Evolutionary conservation across 2,888 invertebrate species (phyloP), one percentile per base, ranked within the genome.

Genomic region (Andrena flavipes): DNA sequence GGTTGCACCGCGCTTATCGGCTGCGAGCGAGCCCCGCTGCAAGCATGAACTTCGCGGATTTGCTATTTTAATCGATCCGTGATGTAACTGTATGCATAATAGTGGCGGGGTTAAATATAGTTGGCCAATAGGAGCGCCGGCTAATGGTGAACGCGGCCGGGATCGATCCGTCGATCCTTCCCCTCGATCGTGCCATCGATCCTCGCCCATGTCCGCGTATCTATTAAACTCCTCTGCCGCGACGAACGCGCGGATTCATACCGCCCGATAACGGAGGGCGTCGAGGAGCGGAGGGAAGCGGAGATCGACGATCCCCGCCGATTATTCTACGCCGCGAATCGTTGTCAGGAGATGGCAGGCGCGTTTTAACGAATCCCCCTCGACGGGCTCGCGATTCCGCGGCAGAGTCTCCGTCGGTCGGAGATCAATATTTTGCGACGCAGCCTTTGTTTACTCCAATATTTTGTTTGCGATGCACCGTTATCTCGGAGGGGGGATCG

Each of bases 51-150:
- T 76, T 80, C 81, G 82, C 70, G 79, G 82, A 82, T 86, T 86
- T 79, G 82, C 88, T 88, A 88, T 88, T 88, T 88, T 86, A 85
- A 86, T 85, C 87, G 79, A 56, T 49, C 68, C 73, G 74, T 87
- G 88, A 87, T 84, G 88, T 88, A 88, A 87, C 80, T 30, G 84
- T 54, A 83, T 68, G 79, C 84, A 86, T 87, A 88, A 86, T 78
- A 87, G 73, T 73, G 54, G 63, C 68, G 69, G 74, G 67, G 82
- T 84, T 84, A 85, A 86, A 87, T 85, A 84, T 87, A 85, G 77
- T 59, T 26, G 26, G 54, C 74, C 30, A 64, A 73, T 72, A 48
- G 59, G 35, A 68, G 70, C 16, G 59, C 48, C 71, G 62, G 70
- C 49, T 67, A 77, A 30, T 49, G n/a, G n/a, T 20, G 23, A 6